Base-by-base conservation (phyloP, 2,797 vertebrate species). In the Propithecus deckenii region DNA sequence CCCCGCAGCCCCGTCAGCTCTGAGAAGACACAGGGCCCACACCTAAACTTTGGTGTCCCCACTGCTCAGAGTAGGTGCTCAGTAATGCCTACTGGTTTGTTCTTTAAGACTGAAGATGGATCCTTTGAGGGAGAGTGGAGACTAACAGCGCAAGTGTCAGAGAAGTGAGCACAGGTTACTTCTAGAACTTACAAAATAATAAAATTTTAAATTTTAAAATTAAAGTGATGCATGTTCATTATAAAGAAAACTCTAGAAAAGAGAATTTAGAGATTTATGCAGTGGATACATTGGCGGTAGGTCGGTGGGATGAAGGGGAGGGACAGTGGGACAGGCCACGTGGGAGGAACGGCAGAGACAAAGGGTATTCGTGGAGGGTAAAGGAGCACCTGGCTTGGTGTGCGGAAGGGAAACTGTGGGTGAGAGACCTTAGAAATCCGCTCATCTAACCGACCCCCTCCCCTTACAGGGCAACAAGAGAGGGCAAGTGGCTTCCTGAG, bases 161-260 rank as follows among this genome's bases (percentile, higher is more conserved):
- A 55, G 79, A 30, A 20, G 38, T 28, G 52, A 85, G n/a, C 55
- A 9, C 28, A 57, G 81, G 25, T 63, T 61, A 78, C 65, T 72
- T 86, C 55, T 69, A 41, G 84, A 88, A 88, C 83, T 83, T 83
- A 41, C 20, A 84, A 80, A 89, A 75, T 69, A 92, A 91, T 75
- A 61, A 88, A 78, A 81, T 38, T 38, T 38, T 10, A 38, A 61
- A 86, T 52, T 87, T 75, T 41, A 57, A 57, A 59, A 10, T 76
- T 48, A 50, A 92, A 86, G 46, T 28, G n/a, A 83, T 80, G 81
- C 12, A 14, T 83, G 87, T 94, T 91, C 48, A 61, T 87, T 71
- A 38, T 72, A 57, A 94, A 91, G 57, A 65, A 88, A 80, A 25
- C 20, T 35, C 72, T 46, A 86, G n/a, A 84, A 78, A 13, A 86